Conservation (phyloP, 2,888 invertebrate genomes). For the Tineola bisselliella region DNA sequence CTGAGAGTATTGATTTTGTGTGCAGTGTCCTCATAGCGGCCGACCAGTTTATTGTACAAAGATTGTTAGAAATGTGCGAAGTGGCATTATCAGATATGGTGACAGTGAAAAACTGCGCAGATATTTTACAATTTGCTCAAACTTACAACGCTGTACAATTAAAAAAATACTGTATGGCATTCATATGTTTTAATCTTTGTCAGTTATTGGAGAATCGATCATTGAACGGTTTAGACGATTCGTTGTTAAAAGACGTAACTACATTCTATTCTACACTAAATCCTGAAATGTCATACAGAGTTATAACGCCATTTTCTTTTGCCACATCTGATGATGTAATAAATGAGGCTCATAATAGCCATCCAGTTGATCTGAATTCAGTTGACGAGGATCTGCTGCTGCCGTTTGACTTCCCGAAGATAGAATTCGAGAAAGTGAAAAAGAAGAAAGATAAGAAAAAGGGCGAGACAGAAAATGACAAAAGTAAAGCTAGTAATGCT, state of each 20-base stretch:
- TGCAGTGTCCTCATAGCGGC: constrained; percentile 80
- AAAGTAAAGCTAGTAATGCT: too few relatives aligned
- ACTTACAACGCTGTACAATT: constrained; percentile 80
- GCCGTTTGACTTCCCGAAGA: constrained; percentile 26
- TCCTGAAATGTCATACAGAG: constrained; percentile 67
- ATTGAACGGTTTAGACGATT: constrained; percentile 71
- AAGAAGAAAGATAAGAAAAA: constrained; percentile 20
- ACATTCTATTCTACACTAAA: constrained; percentile 73
- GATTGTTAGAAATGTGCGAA: constrained; percentile 79
- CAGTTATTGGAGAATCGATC: constrained; percentile 74
- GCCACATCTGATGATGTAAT: constrained; percentile 70
- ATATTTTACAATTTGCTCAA: constrained; percentile 78
- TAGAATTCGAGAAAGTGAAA: constrained; percentile 58
- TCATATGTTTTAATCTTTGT: constrained; percentile 78
- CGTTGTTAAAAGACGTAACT: constrained; percentile 72
- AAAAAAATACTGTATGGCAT: constrained; percentile 78
- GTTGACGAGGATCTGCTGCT: too few relatives aligned
- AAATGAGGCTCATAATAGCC: constrained; percentile 40
- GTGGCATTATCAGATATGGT: constrained; percentile 71
- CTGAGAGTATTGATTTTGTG: constrained; percentile 74
- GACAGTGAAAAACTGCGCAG: constrained; percentile 78
- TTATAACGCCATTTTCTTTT: constrained; percentile 75
- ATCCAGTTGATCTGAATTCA: constrained; percentile 51
- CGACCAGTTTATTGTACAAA: constrained; percentile 80
- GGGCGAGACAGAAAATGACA: too few relatives aligned